These are phyloP conservation scores for Mormyrus proboscirostris DNA, from an alignment of 2,797 vertebrate species.

Conservation along the genomic window DNA sequence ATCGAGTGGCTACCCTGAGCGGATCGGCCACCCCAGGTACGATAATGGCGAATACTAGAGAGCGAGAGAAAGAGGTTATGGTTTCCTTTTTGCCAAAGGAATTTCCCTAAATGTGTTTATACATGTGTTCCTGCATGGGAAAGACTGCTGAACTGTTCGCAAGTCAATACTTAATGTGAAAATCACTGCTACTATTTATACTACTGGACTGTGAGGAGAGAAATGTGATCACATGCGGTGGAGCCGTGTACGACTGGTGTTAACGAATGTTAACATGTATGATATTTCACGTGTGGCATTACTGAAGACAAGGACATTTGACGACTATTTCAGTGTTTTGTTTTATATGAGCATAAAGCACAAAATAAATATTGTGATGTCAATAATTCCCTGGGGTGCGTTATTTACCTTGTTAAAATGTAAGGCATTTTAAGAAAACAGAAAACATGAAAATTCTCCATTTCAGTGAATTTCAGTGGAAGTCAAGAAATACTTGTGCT, in stretches of 20 bases:
- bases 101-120: neutral
- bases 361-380: neutral
- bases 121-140: neutral
- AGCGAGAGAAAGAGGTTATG: neutral
- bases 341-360: neutral
- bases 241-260: neutral
- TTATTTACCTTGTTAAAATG: neutral
- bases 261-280: neutral
- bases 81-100: neutral
- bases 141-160: neutral
- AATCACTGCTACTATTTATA: conserved; percentile 16
- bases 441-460: neutral
- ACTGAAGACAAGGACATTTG: neutral
- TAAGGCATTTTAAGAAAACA: neutral
- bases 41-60: conserved; percentile 59
- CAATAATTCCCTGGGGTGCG: neutral
- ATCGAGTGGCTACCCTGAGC: conserved; percentile 50
- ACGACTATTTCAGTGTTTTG: neutral
- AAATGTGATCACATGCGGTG: neutral
- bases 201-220: neutral
- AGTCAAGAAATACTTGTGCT: neutral
- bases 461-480: neutral
- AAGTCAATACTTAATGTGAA: neutral
- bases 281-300: neutral
- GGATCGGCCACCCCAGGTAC: conserved; percentile 52